Conservation (phyloP, 1,140 invertebrate genomes). For the Ruditapes philippinarum region DNA sequence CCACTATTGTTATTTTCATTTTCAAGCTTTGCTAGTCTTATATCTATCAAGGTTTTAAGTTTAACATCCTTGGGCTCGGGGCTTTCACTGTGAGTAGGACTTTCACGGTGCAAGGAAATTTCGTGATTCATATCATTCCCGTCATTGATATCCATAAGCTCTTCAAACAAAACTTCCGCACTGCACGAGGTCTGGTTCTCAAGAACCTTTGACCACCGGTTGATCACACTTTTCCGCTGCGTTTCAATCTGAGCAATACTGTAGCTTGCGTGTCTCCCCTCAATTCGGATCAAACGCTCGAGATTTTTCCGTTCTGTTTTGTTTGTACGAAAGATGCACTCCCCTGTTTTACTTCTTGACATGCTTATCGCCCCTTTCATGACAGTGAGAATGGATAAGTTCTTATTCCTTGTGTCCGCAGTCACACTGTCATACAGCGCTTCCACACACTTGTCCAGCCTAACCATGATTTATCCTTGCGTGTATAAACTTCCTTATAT, state of each 20-base stretch:
- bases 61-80: constrained; percentile 1
- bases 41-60: constrained; percentile 30
- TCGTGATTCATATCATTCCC: neutral
- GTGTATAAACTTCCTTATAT: no score
- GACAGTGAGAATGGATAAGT: constrained; percentile 67
- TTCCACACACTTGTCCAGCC: constrained; percentile 69
- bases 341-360: constrained; percentile 72
- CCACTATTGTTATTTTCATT: constrained; percentile 24
- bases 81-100: neutral
- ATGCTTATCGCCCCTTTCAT: constrained; percentile 73
- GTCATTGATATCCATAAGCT: constrained; percentile 36
- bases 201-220: constrained; percentile 72
- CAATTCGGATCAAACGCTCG: constrained; percentile 51
- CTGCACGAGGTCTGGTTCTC: constrained; percentile 64
- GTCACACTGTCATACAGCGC: constrained; percentile 69
- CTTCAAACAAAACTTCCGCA: constrained; percentile 66
- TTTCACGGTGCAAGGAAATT: neutral
- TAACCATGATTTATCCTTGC: constrained; percentile 61
- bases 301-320: constrained; percentile 71
- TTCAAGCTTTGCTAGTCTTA: constrained; percentile 39
- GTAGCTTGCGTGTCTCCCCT: constrained; percentile 56
- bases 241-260: constrained; percentile 65
- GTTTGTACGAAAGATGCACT: constrained; percentile 73
- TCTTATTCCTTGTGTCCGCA: constrained; percentile 64
- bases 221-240: constrained; percentile 67